phyloP scores from a whole-genome alignment of 1,140 invertebrate species.

The Bombus ignitus region DNA sequence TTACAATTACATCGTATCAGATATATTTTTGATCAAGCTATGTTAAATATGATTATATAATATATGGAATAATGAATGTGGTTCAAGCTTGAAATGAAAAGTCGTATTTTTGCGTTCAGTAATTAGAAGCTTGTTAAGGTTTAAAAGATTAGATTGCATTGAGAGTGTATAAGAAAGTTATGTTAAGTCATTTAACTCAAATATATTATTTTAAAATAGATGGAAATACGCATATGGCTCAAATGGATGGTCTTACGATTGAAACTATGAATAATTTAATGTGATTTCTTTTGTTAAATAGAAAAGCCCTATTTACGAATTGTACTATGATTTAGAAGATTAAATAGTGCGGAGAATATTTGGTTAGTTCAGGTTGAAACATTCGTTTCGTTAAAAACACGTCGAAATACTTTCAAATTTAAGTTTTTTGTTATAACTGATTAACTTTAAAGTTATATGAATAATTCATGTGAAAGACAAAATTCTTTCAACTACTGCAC shows the following conservation, averaged over 20 bases:
- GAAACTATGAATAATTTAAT: background rate
- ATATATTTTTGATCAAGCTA: background rate
- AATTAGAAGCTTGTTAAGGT: too few relatives aligned
- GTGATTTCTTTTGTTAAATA: background rate
- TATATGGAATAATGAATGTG: too few relatives aligned
- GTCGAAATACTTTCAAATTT: background rate
- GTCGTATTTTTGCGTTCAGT: too few relatives aligned
- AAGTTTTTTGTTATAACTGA: background rate
- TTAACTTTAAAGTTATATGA: background rate
- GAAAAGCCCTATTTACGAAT: background rate
- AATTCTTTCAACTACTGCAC: background rate
- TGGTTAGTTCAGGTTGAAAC: too few relatives aligned
- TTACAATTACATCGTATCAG: background rate
- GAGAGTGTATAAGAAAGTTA: background rate
- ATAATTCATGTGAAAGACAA: background rate
- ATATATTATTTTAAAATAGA: background rate
- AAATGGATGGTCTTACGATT: background rate
- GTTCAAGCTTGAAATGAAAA: too few relatives aligned
- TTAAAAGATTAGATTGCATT: background rate
- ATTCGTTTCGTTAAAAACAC: background rate
- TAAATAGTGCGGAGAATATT: background rate
- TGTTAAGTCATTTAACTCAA: background rate
- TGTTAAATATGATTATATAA: background rate
- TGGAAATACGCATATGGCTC: background rate
- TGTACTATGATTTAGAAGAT: too few relatives aligned